Conservation (phyloP, 2,888 invertebrate species). For the Stenodema calcarata region DNA sequence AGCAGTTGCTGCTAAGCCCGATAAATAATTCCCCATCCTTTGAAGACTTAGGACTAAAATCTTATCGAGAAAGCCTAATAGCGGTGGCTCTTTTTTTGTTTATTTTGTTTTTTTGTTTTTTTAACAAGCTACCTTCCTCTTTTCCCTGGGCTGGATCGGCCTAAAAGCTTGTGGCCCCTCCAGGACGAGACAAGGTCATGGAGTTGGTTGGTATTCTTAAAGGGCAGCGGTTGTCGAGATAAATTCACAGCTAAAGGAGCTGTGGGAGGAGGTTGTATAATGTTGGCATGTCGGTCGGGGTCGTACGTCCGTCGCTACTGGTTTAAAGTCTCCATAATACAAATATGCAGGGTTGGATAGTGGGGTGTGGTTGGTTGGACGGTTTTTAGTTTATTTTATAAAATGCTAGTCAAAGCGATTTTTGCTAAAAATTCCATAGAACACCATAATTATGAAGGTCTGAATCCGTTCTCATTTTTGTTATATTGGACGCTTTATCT, state of each 20-base stretch:
- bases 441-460: too few species aligned
- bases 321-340: neutral
- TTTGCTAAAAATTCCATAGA: too few species aligned
- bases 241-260: neutral
- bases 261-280: neutral
- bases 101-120: neutral
- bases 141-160: neutral
- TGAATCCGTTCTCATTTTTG: too few species aligned
- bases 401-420: too few species aligned
- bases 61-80: constrained; percentile 36
- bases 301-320: neutral
- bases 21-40: constrained; percentile 26
- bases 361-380: too few species aligned
- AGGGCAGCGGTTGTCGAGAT: neutral
- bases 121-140: constrained; percentile 3
- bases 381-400: too few species aligned
- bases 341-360: too few species aligned
- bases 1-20: constrained; percentile 29
- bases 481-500: too few species aligned
- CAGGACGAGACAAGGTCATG: neutral
- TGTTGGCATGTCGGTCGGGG: neutral
- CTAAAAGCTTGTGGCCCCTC: neutral
- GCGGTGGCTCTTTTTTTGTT: neutral
- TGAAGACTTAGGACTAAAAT: neutral
- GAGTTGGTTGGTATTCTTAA: neutral